These are phyloP conservation scores for Drosophila mettleri DNA, from an alignment of 2,888 invertebrate genomes.

Conservation along the genomic window DNA sequence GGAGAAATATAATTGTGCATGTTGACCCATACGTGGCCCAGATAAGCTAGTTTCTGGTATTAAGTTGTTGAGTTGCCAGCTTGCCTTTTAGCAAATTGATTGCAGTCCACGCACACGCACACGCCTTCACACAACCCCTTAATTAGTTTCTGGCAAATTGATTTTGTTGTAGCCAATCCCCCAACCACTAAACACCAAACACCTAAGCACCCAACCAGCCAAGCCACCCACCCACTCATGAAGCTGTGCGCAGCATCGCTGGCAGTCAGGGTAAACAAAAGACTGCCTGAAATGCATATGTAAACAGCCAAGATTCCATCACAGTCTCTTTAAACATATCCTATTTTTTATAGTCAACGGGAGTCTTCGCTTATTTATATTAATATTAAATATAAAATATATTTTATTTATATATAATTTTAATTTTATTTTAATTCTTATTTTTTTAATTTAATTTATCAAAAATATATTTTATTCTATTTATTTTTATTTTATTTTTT, in stretches of 20 bases:
- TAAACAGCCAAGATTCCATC: constrained; percentile 34
- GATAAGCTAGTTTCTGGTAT: constrained; percentile 13
- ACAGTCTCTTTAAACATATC: constrained; percentile 16
- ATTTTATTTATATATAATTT: neutral
- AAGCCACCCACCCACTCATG: neutral
- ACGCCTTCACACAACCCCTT: constrained; percentile 33
- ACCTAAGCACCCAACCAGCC: neutral
- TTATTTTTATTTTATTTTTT: too few relatives aligned
- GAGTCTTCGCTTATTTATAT: neutral
- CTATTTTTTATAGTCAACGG: neutral
- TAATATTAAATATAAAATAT: neutral
- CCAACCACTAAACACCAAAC: neutral
- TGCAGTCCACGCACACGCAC: constrained; percentile 4
- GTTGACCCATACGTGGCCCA: constrained; percentile 17
- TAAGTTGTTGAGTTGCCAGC: constrained; percentile 19
- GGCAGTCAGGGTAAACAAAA: constrained; percentile 33
- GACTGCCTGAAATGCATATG: constrained; percentile 43
- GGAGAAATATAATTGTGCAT: constrained; percentile 39
- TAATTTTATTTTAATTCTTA: too few relatives aligned
- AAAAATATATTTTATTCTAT: too few relatives aligned
- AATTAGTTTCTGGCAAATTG: constrained; percentile 67
- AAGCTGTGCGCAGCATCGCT: neutral
- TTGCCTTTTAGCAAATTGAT: constrained; percentile 54
- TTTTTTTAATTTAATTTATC: too few relatives aligned
- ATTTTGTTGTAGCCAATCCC: constrained; percentile 23